Conservation (phyloP, 2,113 vertebrate species). For the Leucosticte australis region DNA sequence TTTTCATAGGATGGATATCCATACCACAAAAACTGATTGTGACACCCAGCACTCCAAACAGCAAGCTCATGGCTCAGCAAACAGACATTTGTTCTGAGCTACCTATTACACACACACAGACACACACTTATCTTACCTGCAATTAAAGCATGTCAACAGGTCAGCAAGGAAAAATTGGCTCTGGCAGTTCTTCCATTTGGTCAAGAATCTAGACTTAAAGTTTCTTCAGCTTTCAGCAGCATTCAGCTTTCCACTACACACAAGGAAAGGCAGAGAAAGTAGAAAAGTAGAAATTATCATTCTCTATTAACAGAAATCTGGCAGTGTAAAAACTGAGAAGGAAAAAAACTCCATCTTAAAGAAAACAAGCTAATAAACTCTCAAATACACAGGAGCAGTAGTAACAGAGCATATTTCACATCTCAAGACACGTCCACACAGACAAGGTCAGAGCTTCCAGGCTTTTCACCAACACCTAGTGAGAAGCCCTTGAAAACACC, state of each 20-base stretch:
- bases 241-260: not conserved
- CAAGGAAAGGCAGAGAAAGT: not conserved
- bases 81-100: not conserved
- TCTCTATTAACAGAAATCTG: not conserved
- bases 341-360: not conserved
- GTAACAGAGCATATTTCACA: not conserved
- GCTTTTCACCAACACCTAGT: not conserved
- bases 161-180: not conserved
- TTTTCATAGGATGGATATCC: not conserved
- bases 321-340: not conserved
- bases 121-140: not conserved
- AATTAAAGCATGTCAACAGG: not conserved
- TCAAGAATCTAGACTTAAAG: not conserved
- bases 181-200: not conserved
- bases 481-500: not conserved
- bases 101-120: not conserved
- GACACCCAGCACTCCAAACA: not conserved
- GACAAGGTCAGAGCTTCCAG: not conserved
- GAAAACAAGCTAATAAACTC: not conserved
- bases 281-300: not conserved
- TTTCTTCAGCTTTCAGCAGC: not conserved
- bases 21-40: accelerated
- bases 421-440: accelerated
- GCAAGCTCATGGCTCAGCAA: not conserved
- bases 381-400: not conserved